Evolutionary conservation across 2,797 vertebrate genomes (phyloP), one percentile per base, ranked within the genome.

Genomic region (Heterohyrax brucei): DNA sequence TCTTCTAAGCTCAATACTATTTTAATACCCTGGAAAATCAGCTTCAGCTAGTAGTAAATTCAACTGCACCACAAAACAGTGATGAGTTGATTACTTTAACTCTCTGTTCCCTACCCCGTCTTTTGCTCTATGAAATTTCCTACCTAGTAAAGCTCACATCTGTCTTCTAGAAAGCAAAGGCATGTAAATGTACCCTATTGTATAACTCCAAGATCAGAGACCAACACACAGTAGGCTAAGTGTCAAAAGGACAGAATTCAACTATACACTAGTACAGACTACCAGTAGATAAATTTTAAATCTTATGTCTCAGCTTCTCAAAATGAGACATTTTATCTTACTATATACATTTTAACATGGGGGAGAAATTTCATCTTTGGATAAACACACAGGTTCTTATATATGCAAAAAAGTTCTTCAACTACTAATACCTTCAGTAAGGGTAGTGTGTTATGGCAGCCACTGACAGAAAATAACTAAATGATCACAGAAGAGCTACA

Each of bases 1-100:
- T 85, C 30, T 73, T 96, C 91, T 61, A 95, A 80, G 10, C 48
- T 82, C 93, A 39, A 18, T 0, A 0, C 48, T 70, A 84, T 39
- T 30, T 68, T 85, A 92, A 95, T 90, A 61, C 81, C 56, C 62
- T 89, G 48, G 24, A 95, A 92, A 91, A 89, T 18, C 64, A 59
- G 62, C 44, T 73, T 66, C 50, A 59, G 39, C 62, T 46, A 78
- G 46, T 86, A 1, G 30, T 56, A 64, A 79, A 91, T 75, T 89
- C 56, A 80, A 89, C 21, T 61, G 62, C 7, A 86, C 46, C 16
- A 73, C 46, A 83, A n/a, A 88, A 95, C n/a, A 89, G 66, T 21
- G 10, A 84, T 85, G 44, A 95, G 68, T n/a, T 78, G 78, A 64
- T 62, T 62, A 53, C 53, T 56, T 12, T 56, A 16, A 85, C 48